Base-by-base conservation (phyloP, 2,888 invertebrate genomes). In the Phlogophora meticulosa region DNA sequence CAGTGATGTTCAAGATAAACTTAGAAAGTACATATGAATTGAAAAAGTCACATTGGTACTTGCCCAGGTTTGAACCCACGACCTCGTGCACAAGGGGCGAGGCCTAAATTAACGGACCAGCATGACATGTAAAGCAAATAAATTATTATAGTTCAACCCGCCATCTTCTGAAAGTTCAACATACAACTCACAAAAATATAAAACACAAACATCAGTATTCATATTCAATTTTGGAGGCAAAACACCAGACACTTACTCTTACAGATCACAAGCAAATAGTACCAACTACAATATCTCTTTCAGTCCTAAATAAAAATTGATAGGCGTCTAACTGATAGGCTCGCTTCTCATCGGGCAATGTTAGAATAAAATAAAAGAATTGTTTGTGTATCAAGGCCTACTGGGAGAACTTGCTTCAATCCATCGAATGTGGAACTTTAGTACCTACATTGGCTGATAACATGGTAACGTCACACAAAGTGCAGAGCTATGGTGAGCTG, bases 291-390 rank as follows among this genome's bases (percentile, higher is more conserved):
- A 56, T 48, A 32, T 61, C 0, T 51, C 32, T 46, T 51, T 11
- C 24, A 49, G 32, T 32, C n/a, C 66, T 38, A 42, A 62, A 72
- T 56, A 72, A 51, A 75, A 51, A 72, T 76, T 71, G 58, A 72
- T 72, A 61, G 71, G 52, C 48, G 36, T 71, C 46, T 55, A 17
- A 17, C 49, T 61, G 17, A 52, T 72, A 38, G 61, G 52, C 53
- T 40, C 38, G 17, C 42, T 61, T 73, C 66, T 73, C 48, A 60
- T 56, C 74, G 55, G 32, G 13, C 32, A 52, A 36, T 28, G 32
- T 46, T 53, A 48, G 48, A 45, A 49, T 49, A 58, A 52, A 34
- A 60, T 69, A 68, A 72, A 68, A 52, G 40, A 75, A 69, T 73
- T 49, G 57, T 52, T 55, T 56, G n/a, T 69, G 28, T 53, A 32